Percentiles rank a stretch among this genome's conserved stretches.
Conservation (phyloP, 2,797 vertebrate genomes). For the Syngnathus rostellatus region DNA sequence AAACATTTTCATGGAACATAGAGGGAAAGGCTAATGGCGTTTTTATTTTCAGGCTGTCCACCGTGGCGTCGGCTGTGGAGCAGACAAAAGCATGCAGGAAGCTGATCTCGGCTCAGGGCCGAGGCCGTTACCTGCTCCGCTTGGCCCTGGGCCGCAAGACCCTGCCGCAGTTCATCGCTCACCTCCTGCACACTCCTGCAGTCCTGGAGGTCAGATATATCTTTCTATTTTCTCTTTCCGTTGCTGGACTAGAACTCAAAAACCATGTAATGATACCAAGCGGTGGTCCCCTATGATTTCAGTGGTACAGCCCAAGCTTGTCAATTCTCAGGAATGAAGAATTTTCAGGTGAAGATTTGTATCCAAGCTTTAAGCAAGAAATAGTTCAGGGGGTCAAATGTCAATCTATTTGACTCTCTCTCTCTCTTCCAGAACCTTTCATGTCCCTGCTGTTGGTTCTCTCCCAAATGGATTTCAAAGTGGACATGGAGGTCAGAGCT, state of each 20-base stretch:
- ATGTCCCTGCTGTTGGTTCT: slow-evolving; percentile 73
- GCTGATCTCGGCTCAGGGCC: slow-evolving; percentile 68
- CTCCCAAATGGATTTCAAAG: slow-evolving; percentile 73
- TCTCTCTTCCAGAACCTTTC: slow-evolving; percentile 67
- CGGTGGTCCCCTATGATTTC: slow-evolving; percentile 16
- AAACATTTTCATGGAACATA: neutral
- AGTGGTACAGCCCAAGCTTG: slow-evolving; percentile 72
- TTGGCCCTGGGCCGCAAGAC: slow-evolving; percentile 68
- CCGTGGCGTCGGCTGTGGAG: slow-evolving; percentile 64
- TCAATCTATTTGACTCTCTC: neutral
- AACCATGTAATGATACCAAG: neutral
- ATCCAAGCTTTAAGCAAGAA: slow-evolving; percentile 4
- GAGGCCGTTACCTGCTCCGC: slow-evolving; percentile 73
- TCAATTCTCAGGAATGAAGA: slow-evolving; percentile 73
- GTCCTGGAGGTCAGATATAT: slow-evolving; percentile 60
- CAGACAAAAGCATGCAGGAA: slow-evolving; percentile 61
- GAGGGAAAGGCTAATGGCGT: too few relatives aligned
- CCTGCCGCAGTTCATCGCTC: slow-evolving; percentile 61
- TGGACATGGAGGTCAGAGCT: slow-evolving; percentile 71
- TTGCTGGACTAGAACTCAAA: neutral
- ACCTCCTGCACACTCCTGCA: slow-evolving; percentile 63
- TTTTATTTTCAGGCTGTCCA: slow-evolving; percentile 48
- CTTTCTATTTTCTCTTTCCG: neutral
- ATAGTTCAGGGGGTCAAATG: neutral
- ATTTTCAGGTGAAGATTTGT: slow-evolving; percentile 62